Conservation (phyloP, 2,888 invertebrate genomes). For the Tridacna gigas region DNA sequence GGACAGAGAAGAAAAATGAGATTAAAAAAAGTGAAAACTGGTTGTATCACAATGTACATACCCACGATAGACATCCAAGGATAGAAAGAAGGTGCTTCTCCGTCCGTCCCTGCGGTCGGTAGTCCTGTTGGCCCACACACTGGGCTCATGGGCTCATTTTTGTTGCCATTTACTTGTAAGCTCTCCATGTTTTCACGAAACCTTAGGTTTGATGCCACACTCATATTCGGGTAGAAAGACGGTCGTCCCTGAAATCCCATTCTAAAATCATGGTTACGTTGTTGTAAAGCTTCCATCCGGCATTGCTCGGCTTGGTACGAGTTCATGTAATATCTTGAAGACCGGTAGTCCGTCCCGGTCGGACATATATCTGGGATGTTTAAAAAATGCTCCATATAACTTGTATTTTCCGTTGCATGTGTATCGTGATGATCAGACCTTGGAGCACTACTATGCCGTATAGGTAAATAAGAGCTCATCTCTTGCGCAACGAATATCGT, state of each 20-base stretch:
- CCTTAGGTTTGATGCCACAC: slow-evolving; percentile 76
- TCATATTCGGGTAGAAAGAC: slow-evolving; percentile 81
- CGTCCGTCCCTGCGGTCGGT: slow-evolving; percentile 66
- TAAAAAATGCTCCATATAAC: slow-evolving; percentile 82
- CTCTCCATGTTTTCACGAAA: slow-evolving; percentile 76
- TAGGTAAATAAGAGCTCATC: slow-evolving; percentile 82
- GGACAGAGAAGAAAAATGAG: neutral
- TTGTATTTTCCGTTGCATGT: slow-evolving; percentile 74
- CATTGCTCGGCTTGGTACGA: slow-evolving; percentile 78
- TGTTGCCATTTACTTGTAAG: slow-evolving; percentile 71
- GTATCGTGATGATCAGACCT: slow-evolving; percentile 70
- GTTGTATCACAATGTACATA: slow-evolving; percentile 60
- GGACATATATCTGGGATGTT: slow-evolving; percentile 82
- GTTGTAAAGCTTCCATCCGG: slow-evolving; percentile 81
- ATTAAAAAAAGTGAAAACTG: slow-evolving; percentile 4
- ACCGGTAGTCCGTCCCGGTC: slow-evolving; percentile 76
- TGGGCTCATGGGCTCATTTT: slow-evolving; percentile 75
- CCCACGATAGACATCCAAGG: slow-evolving; percentile 83
- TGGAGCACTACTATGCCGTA: slow-evolving; percentile 74
- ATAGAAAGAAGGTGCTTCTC: slow-evolving; percentile 78
- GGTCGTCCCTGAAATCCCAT: slow-evolving; percentile 79
- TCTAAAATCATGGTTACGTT: slow-evolving; percentile 78
- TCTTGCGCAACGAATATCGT: slow-evolving; percentile 65
- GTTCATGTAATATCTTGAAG: slow-evolving; percentile 79
- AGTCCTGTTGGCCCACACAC: slow-evolving; percentile 70